Percentiles rank a stretch among this genome's conserved stretches.
phyloP scores from a whole-genome alignment of 2,888 invertebrate species.

The Rhabditoides inermis region DNA sequence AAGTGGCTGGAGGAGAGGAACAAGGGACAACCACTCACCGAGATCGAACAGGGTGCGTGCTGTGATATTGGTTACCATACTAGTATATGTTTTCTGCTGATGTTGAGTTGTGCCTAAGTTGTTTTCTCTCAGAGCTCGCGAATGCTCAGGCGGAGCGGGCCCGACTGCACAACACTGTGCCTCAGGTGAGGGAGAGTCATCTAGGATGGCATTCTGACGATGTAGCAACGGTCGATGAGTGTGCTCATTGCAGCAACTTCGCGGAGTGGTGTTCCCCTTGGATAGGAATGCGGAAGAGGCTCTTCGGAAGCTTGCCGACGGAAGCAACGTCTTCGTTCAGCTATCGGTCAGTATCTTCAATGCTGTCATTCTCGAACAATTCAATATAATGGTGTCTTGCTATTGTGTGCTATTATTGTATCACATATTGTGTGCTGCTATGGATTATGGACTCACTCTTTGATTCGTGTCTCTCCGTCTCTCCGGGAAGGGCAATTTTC shows the following conservation, averaged over 20 bases:
- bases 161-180: slow-evolving; percentile 32
- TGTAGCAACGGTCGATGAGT: too few relatives aligned
- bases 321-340: slow-evolving; percentile 79
- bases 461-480: too few relatives aligned
- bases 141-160: slow-evolving; percentile 33
- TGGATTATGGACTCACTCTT: too few relatives aligned
- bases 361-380: too few relatives aligned
- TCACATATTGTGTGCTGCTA: too few relatives aligned
- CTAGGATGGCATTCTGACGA: too few relatives aligned
- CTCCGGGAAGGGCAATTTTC: too few relatives aligned
- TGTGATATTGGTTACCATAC: not conserved
- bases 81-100: not conserved
- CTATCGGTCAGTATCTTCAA: slow-evolving; percentile 59
- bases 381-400: too few relatives aligned
- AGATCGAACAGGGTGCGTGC: slow-evolving; percentile 54
- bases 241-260: slow-evolving; percentile 57
- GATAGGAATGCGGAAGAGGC: slow-evolving; percentile 71
- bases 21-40: slow-evolving; percentile 81
- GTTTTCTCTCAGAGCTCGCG: slow-evolving; percentile 19
- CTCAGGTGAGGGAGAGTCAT: slow-evolving; percentile 53
- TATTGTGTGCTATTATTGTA: too few relatives aligned
- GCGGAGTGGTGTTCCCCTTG: slow-evolving; percentile 80
- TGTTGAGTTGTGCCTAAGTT: not conserved
- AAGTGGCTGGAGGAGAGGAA: slow-evolving; percentile 69
- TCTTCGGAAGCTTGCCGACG: slow-evolving; percentile 67